Base-by-base conservation (phyloP, 2,797 vertebrate species). In the Staurois parvus region DNA sequence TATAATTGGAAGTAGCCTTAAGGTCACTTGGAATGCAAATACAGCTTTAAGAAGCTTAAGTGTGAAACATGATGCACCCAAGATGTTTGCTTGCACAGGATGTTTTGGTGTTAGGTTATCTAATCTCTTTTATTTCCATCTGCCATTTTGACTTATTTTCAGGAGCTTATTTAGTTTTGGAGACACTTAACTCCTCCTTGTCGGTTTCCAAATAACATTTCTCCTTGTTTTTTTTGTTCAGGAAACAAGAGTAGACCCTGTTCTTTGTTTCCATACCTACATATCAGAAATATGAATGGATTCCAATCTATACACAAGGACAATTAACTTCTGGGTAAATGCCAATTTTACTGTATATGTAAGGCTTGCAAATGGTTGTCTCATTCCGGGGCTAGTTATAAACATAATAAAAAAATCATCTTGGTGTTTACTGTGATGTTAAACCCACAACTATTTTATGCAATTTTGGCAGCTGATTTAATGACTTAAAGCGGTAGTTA, bases 21-120 rank as follows among this genome's bases (percentile, higher is more conserved):
- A 84, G 74, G 45, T 77, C 40, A 52, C 64, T 34, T 76, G 74
- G 67, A 84, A 77, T 84, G 30, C 74, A 84, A 84, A 77, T 59
- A 77, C 74, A 84, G 66, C 75, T 77, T 77, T 56, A 77, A 62
- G 48, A 32, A 84, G 67, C 74, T 84, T 72, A 78, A 59, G 11
- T 34, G 37, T 62, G 83, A 78, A 84, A 76, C 56, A 52, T 78
- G 83, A 77, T 76, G 45, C 15, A 30, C 19, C 19, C 48, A 37
- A 56, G 52, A 75, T 74, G 74, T 69, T 84, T 62, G 82, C 40
- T 76, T 70, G 32, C 68, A 72, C 79, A 72, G 79, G 79, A 81
- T 81, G 79, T 81, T 81, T 81, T 81, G 68, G 79, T 72, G 79
- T 70, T 59, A 68, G 67, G 66, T 81, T 81, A 81, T 81, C 79